Conservation (phyloP, 1,140 invertebrate species). For the Wasmannia auropunctata region DNA sequence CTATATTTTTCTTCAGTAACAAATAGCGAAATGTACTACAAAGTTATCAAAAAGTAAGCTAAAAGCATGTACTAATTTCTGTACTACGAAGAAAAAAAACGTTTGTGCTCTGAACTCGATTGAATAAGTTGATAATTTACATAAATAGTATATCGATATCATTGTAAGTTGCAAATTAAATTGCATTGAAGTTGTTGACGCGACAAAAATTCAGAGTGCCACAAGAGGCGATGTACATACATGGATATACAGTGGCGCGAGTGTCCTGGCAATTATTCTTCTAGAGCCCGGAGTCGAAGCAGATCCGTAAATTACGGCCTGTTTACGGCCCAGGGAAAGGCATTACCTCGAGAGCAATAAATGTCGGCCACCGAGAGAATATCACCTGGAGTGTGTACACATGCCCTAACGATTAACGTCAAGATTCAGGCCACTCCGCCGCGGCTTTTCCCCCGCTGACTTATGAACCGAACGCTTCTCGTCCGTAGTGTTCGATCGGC, state of each 20-base stretch:
- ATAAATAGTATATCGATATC: not conserved
- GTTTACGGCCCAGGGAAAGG: constrained; percentile 59
- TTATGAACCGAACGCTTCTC: constrained; percentile 5
- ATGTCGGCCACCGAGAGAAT: constrained; percentile 61
- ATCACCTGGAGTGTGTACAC: constrained; percentile 62
- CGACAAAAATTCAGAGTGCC: not conserved
- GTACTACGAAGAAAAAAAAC: not conserved
- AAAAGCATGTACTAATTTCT: not conserved
- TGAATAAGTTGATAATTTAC: not conserved
- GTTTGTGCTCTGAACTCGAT: not conserved
- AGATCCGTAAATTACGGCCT: constrained; percentile 65
- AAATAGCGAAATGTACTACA: not conserved
- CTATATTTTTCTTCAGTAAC: not conserved
- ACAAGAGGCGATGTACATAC: not conserved
- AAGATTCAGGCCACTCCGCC: constrained; percentile 44
- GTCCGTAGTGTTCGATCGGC: constrained; percentile 13
- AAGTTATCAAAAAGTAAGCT: not conserved
- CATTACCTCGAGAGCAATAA: constrained; percentile 66
- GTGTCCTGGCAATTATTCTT: constrained; percentile 60
- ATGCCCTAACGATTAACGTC: constrained; percentile 63
- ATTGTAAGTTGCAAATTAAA: not conserved
- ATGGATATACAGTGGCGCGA: not conserved
- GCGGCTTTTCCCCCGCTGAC: constrained; percentile 5
- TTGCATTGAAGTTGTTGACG: not conserved
- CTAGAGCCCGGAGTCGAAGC: constrained; percentile 49